Evolutionary conservation across 2,113 vertebrate genomes (phyloP).

Genomic region (Hyla sarda): DNA sequence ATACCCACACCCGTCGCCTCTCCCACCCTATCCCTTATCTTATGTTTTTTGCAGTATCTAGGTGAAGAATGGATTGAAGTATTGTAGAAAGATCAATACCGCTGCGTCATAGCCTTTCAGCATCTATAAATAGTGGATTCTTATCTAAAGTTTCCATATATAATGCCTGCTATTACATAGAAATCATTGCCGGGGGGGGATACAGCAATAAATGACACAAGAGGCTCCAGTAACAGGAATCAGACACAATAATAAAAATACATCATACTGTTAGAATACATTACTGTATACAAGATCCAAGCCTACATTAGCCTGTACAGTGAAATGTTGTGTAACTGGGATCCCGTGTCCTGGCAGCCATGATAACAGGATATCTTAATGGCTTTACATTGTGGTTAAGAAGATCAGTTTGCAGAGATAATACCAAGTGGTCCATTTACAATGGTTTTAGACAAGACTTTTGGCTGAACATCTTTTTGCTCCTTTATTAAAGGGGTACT

Average conservation of each 20-base stretch:
- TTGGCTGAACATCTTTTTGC: too few relatives aligned
- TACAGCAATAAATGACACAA: background rate
- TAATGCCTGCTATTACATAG: background rate
- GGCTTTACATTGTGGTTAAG: too few relatives aligned
- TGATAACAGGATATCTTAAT: background rate
- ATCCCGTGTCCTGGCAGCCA: background rate
- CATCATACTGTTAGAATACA: background rate
- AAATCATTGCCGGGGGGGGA: background rate
- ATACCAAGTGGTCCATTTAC: too few relatives aligned
- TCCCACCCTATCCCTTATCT: background rate
- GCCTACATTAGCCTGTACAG: background rate
- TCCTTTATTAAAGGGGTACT: too few relatives aligned
- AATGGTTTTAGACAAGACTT: too few relatives aligned
- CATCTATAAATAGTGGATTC: slow-evolving; percentile 5
- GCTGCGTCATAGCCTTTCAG: background rate
- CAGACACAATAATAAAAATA: background rate
- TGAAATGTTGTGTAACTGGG: background rate
- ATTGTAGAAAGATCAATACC: background rate
- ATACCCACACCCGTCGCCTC: background rate
- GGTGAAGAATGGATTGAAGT: background rate
- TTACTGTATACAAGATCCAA: background rate
- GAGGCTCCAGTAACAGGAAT: background rate
- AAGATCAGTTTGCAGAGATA: too few relatives aligned
- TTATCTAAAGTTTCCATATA: background rate
- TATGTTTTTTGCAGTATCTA: background rate